Conservation (phyloP, 2,797 vertebrate species). For the Momotus momota region DNA sequence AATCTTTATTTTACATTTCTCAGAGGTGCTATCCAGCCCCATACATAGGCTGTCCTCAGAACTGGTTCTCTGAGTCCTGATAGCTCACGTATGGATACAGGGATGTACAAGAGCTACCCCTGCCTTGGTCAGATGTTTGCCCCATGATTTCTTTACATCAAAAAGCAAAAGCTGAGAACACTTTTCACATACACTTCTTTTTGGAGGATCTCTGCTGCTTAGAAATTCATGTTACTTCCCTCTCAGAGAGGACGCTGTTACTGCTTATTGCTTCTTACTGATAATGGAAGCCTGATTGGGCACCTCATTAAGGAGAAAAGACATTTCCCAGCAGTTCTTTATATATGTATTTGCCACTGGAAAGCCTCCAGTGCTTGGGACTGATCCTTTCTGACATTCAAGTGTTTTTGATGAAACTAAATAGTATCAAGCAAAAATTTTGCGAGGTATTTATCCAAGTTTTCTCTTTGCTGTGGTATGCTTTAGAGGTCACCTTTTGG, state of each 20-base stretch:
- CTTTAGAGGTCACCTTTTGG: neutral
- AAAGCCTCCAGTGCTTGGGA: neutral
- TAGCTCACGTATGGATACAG: neutral
- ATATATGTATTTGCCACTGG: neutral
- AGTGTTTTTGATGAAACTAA: neutral
- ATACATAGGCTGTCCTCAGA: neutral
- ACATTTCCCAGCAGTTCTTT: neutral
- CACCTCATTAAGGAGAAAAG: neutral
- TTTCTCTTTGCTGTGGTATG: fast-evolving
- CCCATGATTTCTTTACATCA: neutral
- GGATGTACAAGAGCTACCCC: neutral
- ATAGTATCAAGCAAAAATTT: neutral
- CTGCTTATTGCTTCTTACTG: neutral
- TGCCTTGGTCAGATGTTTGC: neutral
- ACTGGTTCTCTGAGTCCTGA: neutral
- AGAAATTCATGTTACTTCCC: neutral
- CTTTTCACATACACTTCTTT: neutral
- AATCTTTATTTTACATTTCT: neutral
- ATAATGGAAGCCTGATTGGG: neutral
- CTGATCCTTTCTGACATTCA: neutral
- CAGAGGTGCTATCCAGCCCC: neutral
- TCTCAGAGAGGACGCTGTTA: neutral
- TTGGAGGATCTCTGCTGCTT: neutral
- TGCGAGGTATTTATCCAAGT: neutral
- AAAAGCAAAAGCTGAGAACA: neutral